Evolutionary conservation across 2,888 invertebrate species (phyloP).

Genomic region (Onchidella celtica): DNA sequence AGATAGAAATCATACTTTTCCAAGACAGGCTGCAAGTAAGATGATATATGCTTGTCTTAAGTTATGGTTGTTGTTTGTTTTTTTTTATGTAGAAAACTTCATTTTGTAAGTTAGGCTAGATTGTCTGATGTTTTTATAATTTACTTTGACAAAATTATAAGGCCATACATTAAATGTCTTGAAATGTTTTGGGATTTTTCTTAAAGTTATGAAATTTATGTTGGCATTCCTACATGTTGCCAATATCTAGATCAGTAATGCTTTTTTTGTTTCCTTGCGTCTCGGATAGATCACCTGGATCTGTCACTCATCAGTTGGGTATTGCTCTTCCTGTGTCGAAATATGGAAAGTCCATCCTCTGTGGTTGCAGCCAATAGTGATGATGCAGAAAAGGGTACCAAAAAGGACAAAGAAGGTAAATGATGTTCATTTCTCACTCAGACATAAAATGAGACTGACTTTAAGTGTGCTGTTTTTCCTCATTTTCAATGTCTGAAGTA

Average conservation of each 20-base stretch:
- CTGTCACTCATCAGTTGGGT: constrained; percentile 88
- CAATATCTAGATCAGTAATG: too few species aligned
- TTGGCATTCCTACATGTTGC: too few species aligned
- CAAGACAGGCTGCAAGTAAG: constrained; percentile 13
- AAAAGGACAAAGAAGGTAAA: constrained; percentile 60
- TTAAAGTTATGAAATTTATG: too few species aligned
- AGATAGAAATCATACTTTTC: not conserved
- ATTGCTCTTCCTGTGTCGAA: constrained; percentile 87
- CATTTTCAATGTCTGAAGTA: not conserved
- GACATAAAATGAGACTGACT: not conserved
- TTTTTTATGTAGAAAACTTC: not conserved
- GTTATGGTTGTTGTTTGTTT: not conserved
- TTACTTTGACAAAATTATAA: too few species aligned
- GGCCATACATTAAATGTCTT: too few species aligned
- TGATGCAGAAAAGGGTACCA: constrained; percentile 64
- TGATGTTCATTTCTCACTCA: too few species aligned
- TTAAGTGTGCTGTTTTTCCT: too few species aligned
- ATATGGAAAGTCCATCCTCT: constrained; percentile 82
- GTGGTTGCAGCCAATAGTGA: constrained; percentile 43
- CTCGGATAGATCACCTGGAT: constrained; percentile 81
- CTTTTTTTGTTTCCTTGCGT: not conserved
- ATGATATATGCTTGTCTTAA: not conserved
- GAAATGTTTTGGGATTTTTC: too few species aligned
- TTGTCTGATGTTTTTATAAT: not conserved
- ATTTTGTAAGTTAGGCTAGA: not conserved